A percentile compares a stretch with the other conserved stretches of the same genome.
phyloP scores from a whole-genome alignment of 2,113 vertebrate genomes.

The Odocoileus virginianus region DNA sequence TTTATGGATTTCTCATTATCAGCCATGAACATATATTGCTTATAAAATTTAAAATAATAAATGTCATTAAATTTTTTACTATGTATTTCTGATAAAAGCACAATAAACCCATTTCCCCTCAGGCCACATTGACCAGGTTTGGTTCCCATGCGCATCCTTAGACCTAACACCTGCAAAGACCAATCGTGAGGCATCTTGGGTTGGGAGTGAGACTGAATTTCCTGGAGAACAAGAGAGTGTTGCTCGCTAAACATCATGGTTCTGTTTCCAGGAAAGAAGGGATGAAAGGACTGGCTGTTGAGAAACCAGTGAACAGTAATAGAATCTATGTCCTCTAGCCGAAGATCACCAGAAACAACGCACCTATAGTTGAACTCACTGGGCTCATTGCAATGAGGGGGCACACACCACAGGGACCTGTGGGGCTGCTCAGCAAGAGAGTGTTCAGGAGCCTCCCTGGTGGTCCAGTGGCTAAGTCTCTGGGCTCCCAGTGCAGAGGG shows the following conservation, averaged over 20 bases:
- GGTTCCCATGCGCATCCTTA: not conserved
- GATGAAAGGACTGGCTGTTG: not conserved
- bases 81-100: not conserved
- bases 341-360: not conserved
- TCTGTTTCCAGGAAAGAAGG: not conserved
- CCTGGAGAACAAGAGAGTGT: not conserved
- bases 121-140: not conserved
- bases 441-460: not conserved
- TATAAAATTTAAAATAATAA: not conserved
- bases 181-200: not conserved
- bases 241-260: not conserved
- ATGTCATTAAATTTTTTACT: not conserved
- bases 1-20: not conserved
- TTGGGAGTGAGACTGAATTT: not conserved
- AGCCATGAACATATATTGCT: not conserved
- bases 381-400: not conserved
- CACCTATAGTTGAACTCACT: not conserved
- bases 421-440: not conserved
- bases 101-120: not conserved
- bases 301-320: not conserved
- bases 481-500: not conserved
- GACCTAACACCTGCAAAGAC: not conserved
- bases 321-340: not conserved
- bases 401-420: rapidly evolving
- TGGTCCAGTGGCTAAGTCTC: not conserved